Evolutionary conservation across 2,113 vertebrate genomes (phyloP).

Genomic region (Mobula hypostoma): DNA sequence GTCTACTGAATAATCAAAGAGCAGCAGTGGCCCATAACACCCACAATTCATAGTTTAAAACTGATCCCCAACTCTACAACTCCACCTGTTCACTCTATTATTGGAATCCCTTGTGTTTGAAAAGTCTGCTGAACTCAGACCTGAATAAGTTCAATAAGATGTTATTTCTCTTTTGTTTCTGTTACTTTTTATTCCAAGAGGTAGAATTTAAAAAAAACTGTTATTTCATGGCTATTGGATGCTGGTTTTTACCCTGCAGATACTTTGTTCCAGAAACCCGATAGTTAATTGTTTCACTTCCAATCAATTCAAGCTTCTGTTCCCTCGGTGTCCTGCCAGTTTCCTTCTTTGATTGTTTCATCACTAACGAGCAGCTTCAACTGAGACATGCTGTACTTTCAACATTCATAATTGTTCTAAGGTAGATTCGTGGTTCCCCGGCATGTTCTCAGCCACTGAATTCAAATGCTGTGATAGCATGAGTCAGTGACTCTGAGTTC

Average conservation of each 20-base stretch:
- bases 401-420: not conserved
- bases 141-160: not conserved
- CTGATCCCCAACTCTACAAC: too few relatives aligned
- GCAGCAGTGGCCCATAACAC: too few relatives aligned
- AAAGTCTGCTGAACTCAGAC: too few relatives aligned
- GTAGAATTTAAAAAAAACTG: not conserved
- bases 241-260: not conserved
- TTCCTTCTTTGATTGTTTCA: not conserved
- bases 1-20: not conserved
- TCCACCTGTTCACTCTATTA: too few relatives aligned
- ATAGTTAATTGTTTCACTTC: not conserved
- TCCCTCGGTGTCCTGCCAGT: not conserved
- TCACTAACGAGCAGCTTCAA: not conserved
- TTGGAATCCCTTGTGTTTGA: too few relatives aligned
- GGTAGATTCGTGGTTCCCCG: not conserved
- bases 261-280: not conserved
- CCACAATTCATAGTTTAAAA: too few relatives aligned
- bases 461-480: not conserved
- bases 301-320: not conserved
- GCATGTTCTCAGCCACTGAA: not conserved
- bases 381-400: not conserved
- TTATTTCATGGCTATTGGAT: not conserved
- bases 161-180: not conserved
- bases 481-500: not conserved
- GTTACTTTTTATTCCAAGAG: not conserved